A percentile compares a stretch with the other conserved stretches of the same genome.
Conservation (phyloP, 2,888 invertebrate genomes). For the Diaphora mendica region DNA sequence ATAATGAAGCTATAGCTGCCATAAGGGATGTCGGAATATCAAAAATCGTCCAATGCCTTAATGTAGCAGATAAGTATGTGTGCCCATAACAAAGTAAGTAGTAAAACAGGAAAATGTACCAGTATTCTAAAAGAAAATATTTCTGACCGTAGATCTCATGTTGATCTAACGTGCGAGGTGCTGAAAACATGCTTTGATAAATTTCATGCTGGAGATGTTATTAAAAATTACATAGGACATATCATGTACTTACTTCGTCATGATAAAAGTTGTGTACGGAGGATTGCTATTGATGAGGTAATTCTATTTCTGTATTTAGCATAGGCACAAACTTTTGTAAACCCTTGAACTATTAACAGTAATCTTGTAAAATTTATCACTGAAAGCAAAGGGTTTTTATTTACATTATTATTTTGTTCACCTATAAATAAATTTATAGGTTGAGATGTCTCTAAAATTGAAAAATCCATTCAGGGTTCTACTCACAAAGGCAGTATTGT, state of each 20-base stretch:
- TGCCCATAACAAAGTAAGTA: not conserved
- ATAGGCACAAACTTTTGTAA: not conserved
- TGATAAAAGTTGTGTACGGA: slow-evolving; percentile 87
- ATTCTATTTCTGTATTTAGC: slow-evolving; percentile 21
- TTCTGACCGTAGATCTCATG: slow-evolving; percentile 40
- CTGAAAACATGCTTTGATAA: slow-evolving; percentile 81
- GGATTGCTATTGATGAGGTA: slow-evolving; percentile 89
- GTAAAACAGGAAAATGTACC: not conserved
- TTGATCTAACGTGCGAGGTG: slow-evolving; percentile 57
- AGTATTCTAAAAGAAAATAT: not conserved
- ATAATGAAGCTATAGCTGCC: slow-evolving; percentile 61
- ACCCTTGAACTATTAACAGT: not conserved
- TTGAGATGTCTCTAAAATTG: not conserved
- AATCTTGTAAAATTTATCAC: not conserved
- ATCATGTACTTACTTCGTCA: slow-evolving; percentile 88
- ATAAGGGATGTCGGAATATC: slow-evolving; percentile 82
- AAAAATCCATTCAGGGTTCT: not conserved
- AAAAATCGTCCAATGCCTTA: slow-evolving; percentile 88
- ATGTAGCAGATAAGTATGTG: slow-evolving; percentile 76
- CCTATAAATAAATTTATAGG: too few relatives aligned
- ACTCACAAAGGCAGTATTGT: not conserved
- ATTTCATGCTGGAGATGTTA: slow-evolving; percentile 86
- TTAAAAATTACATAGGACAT: slow-evolving; percentile 86
- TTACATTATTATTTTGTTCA: too few relatives aligned
- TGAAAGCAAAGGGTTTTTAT: too few relatives aligned